These are phyloP conservation scores for Crenichthys baileyi DNA, from an alignment of 2,797 vertebrate genomes.

Conservation along the genomic window DNA sequence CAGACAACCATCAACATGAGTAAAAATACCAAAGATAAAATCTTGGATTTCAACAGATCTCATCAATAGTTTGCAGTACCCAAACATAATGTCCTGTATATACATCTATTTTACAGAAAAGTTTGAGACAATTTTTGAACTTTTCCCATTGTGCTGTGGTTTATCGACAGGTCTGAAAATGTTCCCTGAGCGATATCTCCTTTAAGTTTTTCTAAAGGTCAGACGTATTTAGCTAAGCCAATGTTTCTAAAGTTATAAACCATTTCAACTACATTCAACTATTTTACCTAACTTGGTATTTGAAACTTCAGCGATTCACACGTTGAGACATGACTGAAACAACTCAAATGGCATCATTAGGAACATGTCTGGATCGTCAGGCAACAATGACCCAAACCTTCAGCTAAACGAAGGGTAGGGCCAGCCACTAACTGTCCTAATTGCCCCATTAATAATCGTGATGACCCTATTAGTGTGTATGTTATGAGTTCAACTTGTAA, in stretches of 20 bases:
- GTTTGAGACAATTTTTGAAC: neutral
- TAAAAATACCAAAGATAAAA: constrained; percentile 18
- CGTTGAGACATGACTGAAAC: too few species aligned
- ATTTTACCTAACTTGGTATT: too few species aligned
- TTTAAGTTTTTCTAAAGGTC: neutral
- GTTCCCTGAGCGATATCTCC: constrained; percentile 12
- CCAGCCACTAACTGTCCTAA: neutral
- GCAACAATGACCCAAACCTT: neutral
- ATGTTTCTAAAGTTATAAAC: neutral
- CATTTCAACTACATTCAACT: too few species aligned
- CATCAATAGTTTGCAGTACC: neutral
- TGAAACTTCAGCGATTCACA: too few species aligned
- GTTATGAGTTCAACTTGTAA: neutral
- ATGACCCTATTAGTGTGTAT: neutral
- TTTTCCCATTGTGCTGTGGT: neutral
- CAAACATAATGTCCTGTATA: neutral
- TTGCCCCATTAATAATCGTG: neutral
- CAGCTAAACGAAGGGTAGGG: neutral
- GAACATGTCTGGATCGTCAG: too few species aligned
- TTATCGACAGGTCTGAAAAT: constrained; percentile 61
- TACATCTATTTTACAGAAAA: neutral
- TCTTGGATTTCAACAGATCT: constrained; percentile 31
- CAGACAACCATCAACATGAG: constrained; percentile 27
- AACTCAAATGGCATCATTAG: too few species aligned
- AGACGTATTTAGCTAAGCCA: neutral